Percentiles rank a stretch among this genome's conserved stretches.
Evolutionary conservation across 1,140 invertebrate genomes (phyloP).

Genomic region (Megalopta genalis): DNA sequence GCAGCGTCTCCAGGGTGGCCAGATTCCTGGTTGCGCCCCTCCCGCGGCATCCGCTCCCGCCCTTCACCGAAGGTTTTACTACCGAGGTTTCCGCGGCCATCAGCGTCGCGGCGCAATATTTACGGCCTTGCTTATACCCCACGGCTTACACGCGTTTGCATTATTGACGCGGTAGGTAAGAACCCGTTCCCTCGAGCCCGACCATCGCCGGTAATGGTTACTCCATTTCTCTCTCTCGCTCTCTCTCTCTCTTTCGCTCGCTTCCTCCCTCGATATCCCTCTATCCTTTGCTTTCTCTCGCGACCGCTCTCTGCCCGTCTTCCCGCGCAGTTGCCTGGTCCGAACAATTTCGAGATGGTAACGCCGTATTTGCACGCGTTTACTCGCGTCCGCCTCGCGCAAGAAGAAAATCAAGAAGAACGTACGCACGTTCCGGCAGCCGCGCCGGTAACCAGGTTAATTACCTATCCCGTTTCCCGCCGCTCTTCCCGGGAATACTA

Average conservation of each 20-base stretch:
- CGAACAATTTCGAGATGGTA: constrained; percentile 50
- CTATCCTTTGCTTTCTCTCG: too few species aligned
- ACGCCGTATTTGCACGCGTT: constrained; percentile 23
- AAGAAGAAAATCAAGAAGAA: constrained; percentile 58
- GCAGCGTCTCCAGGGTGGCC: not conserved
- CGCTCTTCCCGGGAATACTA: constrained; percentile 24
- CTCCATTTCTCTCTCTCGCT: constrained; percentile 6
- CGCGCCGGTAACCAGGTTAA: constrained; percentile 49
- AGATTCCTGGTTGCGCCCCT: not conserved
- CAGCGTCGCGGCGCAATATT: constrained; percentile 48
- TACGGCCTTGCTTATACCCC: constrained; percentile 41
- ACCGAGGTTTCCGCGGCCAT: constrained; percentile 16
- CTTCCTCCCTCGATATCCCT: not conserved
- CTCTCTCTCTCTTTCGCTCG: not conserved
- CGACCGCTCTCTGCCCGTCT: too few species aligned
- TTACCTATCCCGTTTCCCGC: constrained; percentile 47
- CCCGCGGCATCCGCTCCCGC: not conserved
- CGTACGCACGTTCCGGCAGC: constrained; percentile 3
- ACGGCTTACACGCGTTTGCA: constrained; percentile 46
- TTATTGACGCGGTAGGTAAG: constrained; percentile 58
- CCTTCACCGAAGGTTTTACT: constrained; percentile 15
- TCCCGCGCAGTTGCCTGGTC: constrained; percentile 4
- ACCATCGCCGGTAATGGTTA: constrained; percentile 44
- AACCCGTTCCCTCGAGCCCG: constrained; percentile 31
- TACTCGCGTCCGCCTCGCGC: constrained; percentile 9